These are phyloP conservation scores for Saccostrea glomerata DNA, from an alignment of 1,140 invertebrate genomes.

Conservation along the genomic window DNA sequence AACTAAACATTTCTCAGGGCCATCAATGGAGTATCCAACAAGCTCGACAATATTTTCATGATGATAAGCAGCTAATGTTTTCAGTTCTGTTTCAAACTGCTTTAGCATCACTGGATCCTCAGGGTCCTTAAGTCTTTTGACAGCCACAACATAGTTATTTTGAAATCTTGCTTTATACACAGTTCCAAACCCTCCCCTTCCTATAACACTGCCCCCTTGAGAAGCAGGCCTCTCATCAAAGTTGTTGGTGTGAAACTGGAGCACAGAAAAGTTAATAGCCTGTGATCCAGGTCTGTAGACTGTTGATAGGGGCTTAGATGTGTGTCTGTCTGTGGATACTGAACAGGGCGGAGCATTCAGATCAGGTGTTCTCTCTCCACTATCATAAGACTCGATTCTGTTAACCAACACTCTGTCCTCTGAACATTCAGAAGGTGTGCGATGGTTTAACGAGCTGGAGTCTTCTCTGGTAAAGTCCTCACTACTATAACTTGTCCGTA, in stretches of 20 bases:
- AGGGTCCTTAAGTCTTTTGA: conserved; percentile 82
- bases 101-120: conserved; percentile 77
- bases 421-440: background rate
- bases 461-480: background rate
- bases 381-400: conserved; percentile 55
- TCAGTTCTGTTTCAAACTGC: conserved; percentile 85
- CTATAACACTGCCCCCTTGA: conserved; percentile 79
- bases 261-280: conserved; percentile 73
- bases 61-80: conserved; percentile 76
- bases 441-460: background rate
- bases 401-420: conserved; percentile 28
- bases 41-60: conserved; percentile 86
- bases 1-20: conserved; percentile 83
- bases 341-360: background rate
- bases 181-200: conserved; percentile 85
- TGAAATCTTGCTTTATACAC: conserved; percentile 82
- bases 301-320: background rate
- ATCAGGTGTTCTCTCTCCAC: conserved; percentile 35
- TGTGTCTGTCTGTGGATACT: background rate
- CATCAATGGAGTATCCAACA: conserved; percentile 84
- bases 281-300: conserved; percentile 45
- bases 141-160: conserved; percentile 80
- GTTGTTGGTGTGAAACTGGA: conserved; percentile 77
- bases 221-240: conserved; percentile 69
- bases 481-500: background rate